phyloP scores from a whole-genome alignment of 2,888 invertebrate genomes.

The Drosophila pegasa region DNA sequence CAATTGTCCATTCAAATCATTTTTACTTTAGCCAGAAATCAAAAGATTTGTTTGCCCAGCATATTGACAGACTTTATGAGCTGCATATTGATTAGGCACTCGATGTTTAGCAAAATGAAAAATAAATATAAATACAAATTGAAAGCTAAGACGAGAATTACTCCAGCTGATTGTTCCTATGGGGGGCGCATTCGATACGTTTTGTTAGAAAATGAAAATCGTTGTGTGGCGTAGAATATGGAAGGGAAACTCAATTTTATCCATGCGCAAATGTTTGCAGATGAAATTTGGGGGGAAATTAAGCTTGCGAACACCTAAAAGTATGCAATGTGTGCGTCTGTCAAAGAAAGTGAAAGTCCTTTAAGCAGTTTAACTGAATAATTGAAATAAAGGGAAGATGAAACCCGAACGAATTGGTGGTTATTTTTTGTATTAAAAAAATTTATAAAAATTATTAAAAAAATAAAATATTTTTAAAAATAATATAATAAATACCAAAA shows the following conservation, averaged over 20 bases:
- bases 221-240: neutral
- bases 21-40: neutral
- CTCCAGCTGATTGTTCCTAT: neutral
- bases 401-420: too few species aligned
- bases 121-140: neutral
- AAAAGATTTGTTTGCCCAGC: conserved; percentile 1
- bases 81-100: conserved; percentile 2
- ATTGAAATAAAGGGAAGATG: too few species aligned
- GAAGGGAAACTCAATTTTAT: neutral
- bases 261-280: neutral
- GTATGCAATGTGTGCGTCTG: conserved; percentile 8
- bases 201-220: neutral
- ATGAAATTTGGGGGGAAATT: neutral
- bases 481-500: too few species aligned
- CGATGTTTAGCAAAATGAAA: neutral
- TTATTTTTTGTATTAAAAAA: too few species aligned
- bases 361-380: too few species aligned
- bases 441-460: too few species aligned
- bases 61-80: neutral
- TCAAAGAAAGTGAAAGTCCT: too few species aligned
- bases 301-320: conserved; percentile 6
- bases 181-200: conserved; percentile 4
- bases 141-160: neutral
- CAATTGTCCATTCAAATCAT: conserved; percentile 4
- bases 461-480: too few species aligned